Evolutionary conservation across 1,140 invertebrate species (phyloP).

Genomic region (Laodelphax striatellus): DNA sequence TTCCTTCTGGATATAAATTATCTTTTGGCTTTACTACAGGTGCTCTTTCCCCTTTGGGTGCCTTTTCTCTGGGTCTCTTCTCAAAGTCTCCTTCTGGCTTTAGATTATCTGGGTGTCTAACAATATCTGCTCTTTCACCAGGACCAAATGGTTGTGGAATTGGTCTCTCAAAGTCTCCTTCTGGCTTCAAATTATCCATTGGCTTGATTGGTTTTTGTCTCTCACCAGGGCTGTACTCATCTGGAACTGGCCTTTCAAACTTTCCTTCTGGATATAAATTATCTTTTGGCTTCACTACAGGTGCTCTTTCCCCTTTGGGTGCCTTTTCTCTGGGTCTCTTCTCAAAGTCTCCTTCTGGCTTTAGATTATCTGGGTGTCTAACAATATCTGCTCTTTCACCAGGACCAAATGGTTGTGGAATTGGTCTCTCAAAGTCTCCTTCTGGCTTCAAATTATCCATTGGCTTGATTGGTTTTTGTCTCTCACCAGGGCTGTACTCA

Average conservation of each 20-base stretch:
- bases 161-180: slow-evolving; percentile 39
- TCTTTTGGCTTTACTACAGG: slow-evolving; percentile 35
- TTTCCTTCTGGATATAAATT: slow-evolving; percentile 31
- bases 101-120: slow-evolving; percentile 41
- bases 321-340: slow-evolving; percentile 28
- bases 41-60: slow-evolving; percentile 21
- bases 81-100: slow-evolving; percentile 53
- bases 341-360: slow-evolving; percentile 34
- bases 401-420: slow-evolving; percentile 22
- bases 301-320: slow-evolving; percentile 23
- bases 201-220: slow-evolving; percentile 31
- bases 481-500: too few species aligned
- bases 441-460: slow-evolving; percentile 42
- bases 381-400: slow-evolving; percentile 27
- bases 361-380: slow-evolving; percentile 34
- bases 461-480: slow-evolving; percentile 24
- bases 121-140: slow-evolving; percentile 34
- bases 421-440: slow-evolving; percentile 41
- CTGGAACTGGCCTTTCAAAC: slow-evolving; percentile 29
- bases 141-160: slow-evolving; percentile 37
- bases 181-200: slow-evolving; percentile 39
- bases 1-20: slow-evolving; percentile 43
- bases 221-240: slow-evolving; percentile 13
- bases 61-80: slow-evolving; percentile 40
- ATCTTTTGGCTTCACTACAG: slow-evolving; percentile 30